Percentiles rank a stretch among this genome's conserved stretches.
phyloP scores from a whole-genome alignment of 2,888 invertebrate genomes.

The Diaperis boleti region DNA sequence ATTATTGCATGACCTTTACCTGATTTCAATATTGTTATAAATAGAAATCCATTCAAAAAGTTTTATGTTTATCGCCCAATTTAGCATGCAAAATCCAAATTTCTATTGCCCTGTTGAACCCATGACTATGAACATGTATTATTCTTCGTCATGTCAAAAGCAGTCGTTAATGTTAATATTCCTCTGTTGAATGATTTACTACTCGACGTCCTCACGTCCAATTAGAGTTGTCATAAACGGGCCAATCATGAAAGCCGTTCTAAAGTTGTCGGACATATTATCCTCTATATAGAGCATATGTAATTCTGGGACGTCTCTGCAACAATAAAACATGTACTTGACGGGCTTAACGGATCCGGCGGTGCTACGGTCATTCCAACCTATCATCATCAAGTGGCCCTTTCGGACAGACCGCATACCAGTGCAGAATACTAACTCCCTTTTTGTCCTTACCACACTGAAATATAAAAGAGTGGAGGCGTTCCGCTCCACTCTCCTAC shows the following conservation, averaged over 20 bases:
- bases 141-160: no score
- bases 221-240: conserved; percentile 11
- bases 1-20: no score
- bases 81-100: no score
- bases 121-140: neutral
- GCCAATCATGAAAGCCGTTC: conserved; percentile 4
- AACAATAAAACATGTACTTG: conserved; percentile 52
- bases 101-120: no score
- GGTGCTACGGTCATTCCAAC: conserved; percentile 53
- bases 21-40: no score
- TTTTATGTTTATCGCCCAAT: no score
- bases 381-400: conserved; percentile 56
- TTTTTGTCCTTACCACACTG: conserved; percentile 45
- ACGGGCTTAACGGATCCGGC: conserved; percentile 49
- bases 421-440: conserved; percentile 50
- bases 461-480: conserved; percentile 41
- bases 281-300: conserved; percentile 23
- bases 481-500: conserved; percentile 8
- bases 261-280: conserved; percentile 13
- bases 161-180: conserved; percentile 4
- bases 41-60: neutral
- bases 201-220: conserved; percentile 2
- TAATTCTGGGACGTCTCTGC: conserved; percentile 38
- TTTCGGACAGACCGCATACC: conserved; percentile 49
- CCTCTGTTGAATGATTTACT: conserved; percentile 9